These are phyloP conservation scores for Nanger granti DNA, from an alignment of 2,113 vertebrate species.

Conservation along the genomic window DNA sequence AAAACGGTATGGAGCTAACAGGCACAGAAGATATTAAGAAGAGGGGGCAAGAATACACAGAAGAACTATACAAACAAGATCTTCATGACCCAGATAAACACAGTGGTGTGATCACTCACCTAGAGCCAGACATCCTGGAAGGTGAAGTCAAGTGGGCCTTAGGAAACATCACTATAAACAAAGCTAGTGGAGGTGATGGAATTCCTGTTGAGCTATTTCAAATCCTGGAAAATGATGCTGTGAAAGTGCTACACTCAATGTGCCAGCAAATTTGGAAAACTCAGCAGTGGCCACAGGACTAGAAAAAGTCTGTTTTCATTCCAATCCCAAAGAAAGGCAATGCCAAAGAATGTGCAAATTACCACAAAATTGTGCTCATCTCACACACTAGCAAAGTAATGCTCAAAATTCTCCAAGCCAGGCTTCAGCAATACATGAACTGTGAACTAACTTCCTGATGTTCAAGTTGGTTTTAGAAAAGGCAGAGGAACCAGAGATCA, in stretches of 20 bases:
- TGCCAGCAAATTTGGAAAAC: background rate
- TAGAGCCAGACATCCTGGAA: too few relatives aligned
- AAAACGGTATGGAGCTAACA: too few relatives aligned
- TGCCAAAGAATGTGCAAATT: background rate
- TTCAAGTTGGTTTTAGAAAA: background rate
- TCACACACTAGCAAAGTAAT: background rate
- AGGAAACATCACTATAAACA: background rate
- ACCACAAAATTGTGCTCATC: background rate
- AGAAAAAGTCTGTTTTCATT: background rate
- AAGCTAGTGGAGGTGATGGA: background rate
- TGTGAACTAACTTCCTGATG: background rate
- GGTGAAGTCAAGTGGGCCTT: background rate
- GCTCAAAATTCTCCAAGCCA: background rate
- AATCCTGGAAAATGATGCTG: background rate
- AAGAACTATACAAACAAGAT: too few relatives aligned
- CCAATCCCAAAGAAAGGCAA: background rate
- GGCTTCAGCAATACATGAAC: background rate
- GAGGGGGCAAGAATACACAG: too few relatives aligned
- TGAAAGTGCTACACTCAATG: background rate
- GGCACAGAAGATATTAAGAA: too few relatives aligned
- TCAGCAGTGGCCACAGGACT: background rate
- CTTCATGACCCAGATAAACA: too few relatives aligned
- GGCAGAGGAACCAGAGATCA: background rate
- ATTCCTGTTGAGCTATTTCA: background rate
- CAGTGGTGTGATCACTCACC: too few relatives aligned